These are phyloP conservation scores for Pseudocheirus occidentalis DNA, from an alignment of 2,797 vertebrate species.

Conservation along the genomic window DNA sequence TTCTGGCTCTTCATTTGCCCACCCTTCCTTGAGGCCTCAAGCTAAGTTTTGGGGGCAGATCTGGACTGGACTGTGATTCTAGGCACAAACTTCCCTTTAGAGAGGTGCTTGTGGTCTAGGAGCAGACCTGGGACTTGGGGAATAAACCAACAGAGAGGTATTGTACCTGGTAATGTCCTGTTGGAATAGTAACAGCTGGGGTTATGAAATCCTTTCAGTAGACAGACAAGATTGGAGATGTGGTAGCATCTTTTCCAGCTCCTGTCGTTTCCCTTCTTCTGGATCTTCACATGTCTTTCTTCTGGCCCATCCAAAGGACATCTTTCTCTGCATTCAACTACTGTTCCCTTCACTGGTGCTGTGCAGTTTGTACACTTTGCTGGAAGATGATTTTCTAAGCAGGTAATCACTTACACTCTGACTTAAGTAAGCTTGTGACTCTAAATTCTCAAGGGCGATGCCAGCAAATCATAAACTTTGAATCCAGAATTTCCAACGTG, in stretches of 20 bases:
- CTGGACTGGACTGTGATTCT: accelerated
- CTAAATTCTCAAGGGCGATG: neutral
- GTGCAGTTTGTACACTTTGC: neutral
- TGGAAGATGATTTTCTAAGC: neutral
- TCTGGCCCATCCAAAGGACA: neutral
- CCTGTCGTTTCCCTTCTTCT: neutral
- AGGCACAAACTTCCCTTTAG: slow-evolving; percentile 46
- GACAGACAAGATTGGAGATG: neutral
- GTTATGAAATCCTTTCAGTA: neutral
- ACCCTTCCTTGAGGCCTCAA: slow-evolving; percentile 52
- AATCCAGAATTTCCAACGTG: neutral
- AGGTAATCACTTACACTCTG: neutral
- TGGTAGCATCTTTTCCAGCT: neutral
- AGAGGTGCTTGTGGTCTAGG: neutral
- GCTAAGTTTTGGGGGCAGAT: neutral
- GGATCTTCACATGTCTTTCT: neutral
- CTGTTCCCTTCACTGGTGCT: neutral
- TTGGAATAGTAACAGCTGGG: neutral
- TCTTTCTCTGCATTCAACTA: neutral
- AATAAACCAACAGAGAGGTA: slow-evolving; percentile 86
- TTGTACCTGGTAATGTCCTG: slow-evolving; percentile 82
- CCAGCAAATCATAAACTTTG: neutral
- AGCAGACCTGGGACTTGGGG: slow-evolving; percentile 83
- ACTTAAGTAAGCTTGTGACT: neutral
- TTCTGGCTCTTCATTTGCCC: slow-evolving; percentile 86